Evolutionary conservation across 1,140 invertebrate species (phyloP), one percentile per base, ranked within the genome.

Genomic region (Drosophila punjabiensis): DNA sequence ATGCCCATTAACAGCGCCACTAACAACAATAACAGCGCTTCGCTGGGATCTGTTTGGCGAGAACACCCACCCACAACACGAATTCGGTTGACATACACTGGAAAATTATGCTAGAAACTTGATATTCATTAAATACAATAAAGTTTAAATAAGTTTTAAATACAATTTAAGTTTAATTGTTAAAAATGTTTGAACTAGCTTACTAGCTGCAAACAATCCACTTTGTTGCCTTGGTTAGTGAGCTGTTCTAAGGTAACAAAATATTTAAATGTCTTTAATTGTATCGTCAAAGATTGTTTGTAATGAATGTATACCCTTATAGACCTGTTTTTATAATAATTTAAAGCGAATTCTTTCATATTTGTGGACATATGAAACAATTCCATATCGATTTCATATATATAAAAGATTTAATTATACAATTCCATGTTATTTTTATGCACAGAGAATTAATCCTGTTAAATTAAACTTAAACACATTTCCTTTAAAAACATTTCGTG

Each of bases 1-100:
- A 71, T 69, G 50, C 68, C 68, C 68, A 69, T 71, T 71, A 71
- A 69, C 68, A 37, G 50, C 48, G 37, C 18, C 63, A 45, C 68
- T 28, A 68, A 70, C 63, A 70, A 70, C 59, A 70, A 55, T 16
- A 55, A 30, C 37, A 55, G 24, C 48, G 41, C 9, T 28, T 47
- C 50, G 18, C 18, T 24, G 55, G 55, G 66, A 69, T 69, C 50
- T 35, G 50, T 48, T 58, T 69, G 64, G 64, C 65, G 55, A 58
- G 55, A 71, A 47, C 64, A 71, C 24, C 30, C 48, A 52, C 52
- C 68, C 68, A 71, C 68, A 68, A 69, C 11, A 37, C 68, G 67
- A 56, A 56, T 71, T 53, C 30, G 30, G n/a, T 53, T 53, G 52
- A 53, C 52, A 53, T 53, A 53, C 52, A 53, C 52, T 33, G 30